These are phyloP conservation scores for Babyrousa celebensis DNA, from an alignment of 2,797 vertebrate species.

Conservation along the genomic window DNA sequence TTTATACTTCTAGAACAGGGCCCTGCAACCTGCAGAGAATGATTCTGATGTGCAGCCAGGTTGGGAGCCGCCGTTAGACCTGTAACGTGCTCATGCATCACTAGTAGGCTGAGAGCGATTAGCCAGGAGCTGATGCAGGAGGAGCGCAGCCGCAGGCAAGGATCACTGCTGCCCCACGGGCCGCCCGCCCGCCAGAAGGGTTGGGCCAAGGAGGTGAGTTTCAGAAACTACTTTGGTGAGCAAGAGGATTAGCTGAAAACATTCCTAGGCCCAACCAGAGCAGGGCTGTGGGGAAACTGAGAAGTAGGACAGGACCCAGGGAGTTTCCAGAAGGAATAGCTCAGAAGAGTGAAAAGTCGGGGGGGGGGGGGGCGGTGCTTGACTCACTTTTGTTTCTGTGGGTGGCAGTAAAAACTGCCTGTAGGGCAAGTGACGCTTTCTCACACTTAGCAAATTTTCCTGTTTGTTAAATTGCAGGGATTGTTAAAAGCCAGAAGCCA, in stretches of 20 bases:
- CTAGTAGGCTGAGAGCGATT: background rate
- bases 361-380: background rate
- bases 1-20: background rate
- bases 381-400: background rate
- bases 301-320: background rate
- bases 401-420: background rate
- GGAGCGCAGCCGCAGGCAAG: background rate
- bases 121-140: background rate
- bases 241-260: background rate
- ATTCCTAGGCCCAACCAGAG: too few relatives aligned
- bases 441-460: background rate
- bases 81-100: background rate
- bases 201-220: background rate
- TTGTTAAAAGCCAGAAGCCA: slow-evolving; percentile 4
- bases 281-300: background rate
- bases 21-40: background rate
- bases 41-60: background rate
- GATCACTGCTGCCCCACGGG: background rate
- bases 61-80: background rate
- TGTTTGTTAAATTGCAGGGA: background rate
- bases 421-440: background rate
- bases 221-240: background rate
- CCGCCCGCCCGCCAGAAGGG: background rate
- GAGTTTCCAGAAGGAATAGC: background rate
- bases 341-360: background rate